Base-by-base conservation (phyloP, 2,888 invertebrate species). In the Argyra leucocephala region DNA sequence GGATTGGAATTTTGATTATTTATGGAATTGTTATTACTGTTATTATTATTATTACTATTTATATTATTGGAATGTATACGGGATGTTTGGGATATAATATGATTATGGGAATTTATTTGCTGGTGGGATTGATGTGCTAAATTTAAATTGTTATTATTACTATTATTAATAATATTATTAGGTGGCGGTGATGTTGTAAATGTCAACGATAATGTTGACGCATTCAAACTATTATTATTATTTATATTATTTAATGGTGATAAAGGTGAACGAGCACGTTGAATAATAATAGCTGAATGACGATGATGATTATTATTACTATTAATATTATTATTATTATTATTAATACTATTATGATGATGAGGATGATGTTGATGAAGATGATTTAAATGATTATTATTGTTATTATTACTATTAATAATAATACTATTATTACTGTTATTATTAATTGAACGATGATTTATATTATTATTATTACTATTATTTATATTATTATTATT, bases 381-480 rank as follows among this genome's bases (percentile, higher is more conserved):
- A 31, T 31, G 31, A 31, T 31, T 31, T 31, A 31, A 31, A 31
- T 31, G 5, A 31, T 31, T 37, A 37, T n/a, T 48, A 48, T 18
- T 18, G 18, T n/a, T 48, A 48, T 48, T 48, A 3, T 18, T 48
- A 48, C 6, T 48, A 48, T 48, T 48, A 18, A 18, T 48, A 48
- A 2, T 18, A 31, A 7, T 31, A 31, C 10, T 31, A 31, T 31
- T 31, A 31, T 31, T 31, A 31, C 31, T 69, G 67, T 69, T 69
- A 69, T 67, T 67, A 69, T 67, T 67, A 69, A 66, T 67, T 68
- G 67, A 68, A 68, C 67, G 68, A 67, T 66, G 67, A 69, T 68
- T 69, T 66, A 68, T 68, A 69, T 69, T 67, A 67, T 69, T 67
- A 68, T 66, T 69, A 66, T 64, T 63, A 63, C 37, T 66, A 31